A percentile compares a stretch with the other conserved stretches of the same genome.
Evolutionary conservation across 2,888 invertebrate genomes (phyloP).

Genomic region (Steinernema scapterisci): DNA sequence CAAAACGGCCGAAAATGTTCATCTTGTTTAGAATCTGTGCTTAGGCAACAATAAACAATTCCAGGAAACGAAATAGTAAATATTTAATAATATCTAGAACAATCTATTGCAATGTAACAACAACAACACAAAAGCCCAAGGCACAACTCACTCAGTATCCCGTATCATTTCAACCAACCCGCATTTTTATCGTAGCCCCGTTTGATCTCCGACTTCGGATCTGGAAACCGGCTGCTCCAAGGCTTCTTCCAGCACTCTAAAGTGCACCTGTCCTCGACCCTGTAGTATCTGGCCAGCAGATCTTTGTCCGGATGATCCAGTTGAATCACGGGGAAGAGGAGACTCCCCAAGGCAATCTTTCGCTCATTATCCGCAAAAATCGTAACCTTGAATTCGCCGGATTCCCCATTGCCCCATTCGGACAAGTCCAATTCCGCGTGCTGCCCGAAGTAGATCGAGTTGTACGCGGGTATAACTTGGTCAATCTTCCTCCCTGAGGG

Average conservation of each 20-base stretch:
- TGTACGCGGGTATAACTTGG: conserved; percentile 50
- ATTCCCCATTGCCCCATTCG: neutral
- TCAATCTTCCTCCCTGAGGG: conserved; percentile 35
- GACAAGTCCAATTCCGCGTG: conserved; percentile 40
- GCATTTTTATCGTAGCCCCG: conserved; percentile 36
- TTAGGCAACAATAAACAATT: neutral
- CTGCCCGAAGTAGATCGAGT: conserved; percentile 54
- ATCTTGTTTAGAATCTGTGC: neutral
- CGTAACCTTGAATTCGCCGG: neutral
- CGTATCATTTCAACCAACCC: neutral
- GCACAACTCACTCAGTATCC: neutral
- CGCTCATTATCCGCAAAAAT: neutral
- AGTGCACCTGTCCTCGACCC: conserved; percentile 43
- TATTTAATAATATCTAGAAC: too few species aligned
- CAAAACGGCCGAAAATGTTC: conserved; percentile 9
- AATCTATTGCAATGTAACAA: neutral
- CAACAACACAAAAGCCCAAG: conserved; percentile 2
- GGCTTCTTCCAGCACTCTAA: conserved; percentile 41
- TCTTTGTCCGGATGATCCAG: neutral
- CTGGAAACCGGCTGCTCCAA: conserved; percentile 51
- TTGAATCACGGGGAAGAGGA: conserved; percentile 42
- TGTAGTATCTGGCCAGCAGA: conserved; percentile 40
- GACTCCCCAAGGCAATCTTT: conserved; percentile 30
- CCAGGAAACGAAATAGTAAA: too few species aligned
- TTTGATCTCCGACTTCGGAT: conserved; percentile 54